Evolutionary conservation across 2,113 vertebrate genomes (phyloP).

Genomic region (Forbesichthys agassizii): DNA sequence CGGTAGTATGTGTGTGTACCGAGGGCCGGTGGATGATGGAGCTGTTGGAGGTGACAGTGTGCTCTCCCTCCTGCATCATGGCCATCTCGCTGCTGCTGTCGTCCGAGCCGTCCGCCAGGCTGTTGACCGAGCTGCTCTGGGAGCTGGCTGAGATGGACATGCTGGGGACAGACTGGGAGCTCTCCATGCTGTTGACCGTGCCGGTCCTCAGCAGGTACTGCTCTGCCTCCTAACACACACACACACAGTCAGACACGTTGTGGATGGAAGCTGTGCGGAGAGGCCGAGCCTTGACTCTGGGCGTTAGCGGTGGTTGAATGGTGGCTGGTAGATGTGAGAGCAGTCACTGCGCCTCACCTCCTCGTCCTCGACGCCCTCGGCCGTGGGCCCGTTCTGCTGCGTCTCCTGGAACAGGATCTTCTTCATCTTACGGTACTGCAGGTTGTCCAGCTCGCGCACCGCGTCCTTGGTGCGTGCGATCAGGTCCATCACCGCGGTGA

Average conservation of each 20-base stretch:
- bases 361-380: constrained; percentile 86
- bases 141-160: constrained; percentile 94
- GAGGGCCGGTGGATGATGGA: neutral
- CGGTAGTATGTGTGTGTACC: neutral
- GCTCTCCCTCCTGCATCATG: constrained; percentile 93
- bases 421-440: constrained; percentile 96
- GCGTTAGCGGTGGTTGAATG: too few relatives aligned
- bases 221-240: constrained; percentile 80
- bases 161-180: constrained; percentile 90
- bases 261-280: too few relatives aligned
- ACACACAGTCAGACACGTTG: neutral
- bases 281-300: too few relatives aligned
- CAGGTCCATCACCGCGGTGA: constrained; percentile 88
- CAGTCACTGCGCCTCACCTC: constrained; percentile 74
- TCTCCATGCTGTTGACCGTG: constrained; percentile 90
- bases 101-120: constrained; percentile 86
- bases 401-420: constrained; percentile 93
- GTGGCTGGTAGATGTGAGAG: too few relatives aligned
- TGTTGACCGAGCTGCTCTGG: constrained; percentile 91
- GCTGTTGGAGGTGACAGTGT: constrained; percentile 73
- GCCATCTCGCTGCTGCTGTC: constrained; percentile 86
- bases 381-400: constrained; percentile 83
- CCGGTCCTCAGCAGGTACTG: constrained; percentile 83
- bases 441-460: constrained; percentile 88
- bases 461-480: constrained; percentile 91